phyloP scores from a whole-genome alignment of 2,113 vertebrate genomes.

The Fulmarus glacialis region DNA sequence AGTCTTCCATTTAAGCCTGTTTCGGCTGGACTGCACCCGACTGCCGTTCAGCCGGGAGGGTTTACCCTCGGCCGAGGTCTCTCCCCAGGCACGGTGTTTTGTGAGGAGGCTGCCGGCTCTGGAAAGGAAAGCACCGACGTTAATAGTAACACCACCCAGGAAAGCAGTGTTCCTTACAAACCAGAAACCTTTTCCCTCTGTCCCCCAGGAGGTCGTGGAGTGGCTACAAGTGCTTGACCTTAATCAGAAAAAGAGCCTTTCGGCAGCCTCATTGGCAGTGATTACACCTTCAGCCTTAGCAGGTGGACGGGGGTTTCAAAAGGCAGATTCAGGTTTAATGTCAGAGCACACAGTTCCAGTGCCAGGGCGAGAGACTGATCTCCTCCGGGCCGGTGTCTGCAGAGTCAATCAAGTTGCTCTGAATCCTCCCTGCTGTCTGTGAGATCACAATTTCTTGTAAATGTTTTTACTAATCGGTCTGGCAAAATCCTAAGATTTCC shows the following conservation, averaged over 20 bases:
- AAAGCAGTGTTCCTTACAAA: background rate
- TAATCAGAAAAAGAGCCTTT: background rate
- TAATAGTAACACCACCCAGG: background rate
- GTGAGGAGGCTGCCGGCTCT: background rate
- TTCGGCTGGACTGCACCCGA: background rate
- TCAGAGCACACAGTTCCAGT: background rate
- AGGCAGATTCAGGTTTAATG: background rate
- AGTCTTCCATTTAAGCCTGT: background rate
- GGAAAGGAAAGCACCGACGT: background rate
- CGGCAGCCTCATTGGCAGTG: background rate
- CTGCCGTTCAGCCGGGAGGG: accelerated
- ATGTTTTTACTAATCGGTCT: background rate
- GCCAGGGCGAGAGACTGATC: background rate
- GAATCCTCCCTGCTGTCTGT: background rate
- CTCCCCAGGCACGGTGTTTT: background rate
- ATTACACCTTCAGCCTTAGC: background rate
- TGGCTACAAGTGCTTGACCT: background rate
- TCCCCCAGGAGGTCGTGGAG: background rate
- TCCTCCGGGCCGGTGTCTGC: background rate
- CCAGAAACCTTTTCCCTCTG: background rate
- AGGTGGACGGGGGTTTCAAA: background rate
- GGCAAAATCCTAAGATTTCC: slow-evolving; percentile 22
- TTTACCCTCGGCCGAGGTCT: background rate
- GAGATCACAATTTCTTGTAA: slow-evolving; percentile 52
- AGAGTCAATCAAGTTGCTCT: background rate